Evolutionary conservation across 2,888 invertebrate species (phyloP).

Genomic region (Ophion costatus): DNA sequence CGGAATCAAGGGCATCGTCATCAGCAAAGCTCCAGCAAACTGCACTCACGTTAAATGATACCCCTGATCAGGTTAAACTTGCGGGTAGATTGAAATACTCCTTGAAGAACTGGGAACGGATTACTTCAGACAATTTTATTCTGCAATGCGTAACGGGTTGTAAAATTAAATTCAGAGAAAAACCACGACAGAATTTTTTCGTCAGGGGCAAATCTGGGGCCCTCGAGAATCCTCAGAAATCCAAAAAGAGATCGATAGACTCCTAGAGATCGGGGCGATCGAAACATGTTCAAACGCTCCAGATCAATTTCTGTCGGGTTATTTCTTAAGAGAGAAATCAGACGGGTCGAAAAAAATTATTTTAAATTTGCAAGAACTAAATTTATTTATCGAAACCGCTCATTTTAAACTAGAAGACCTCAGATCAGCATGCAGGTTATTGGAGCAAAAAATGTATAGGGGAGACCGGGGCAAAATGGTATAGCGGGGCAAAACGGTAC

Average conservation of each 20-base stretch:
- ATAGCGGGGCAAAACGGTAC: no score
- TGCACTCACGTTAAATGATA: conserved; percentile 2
- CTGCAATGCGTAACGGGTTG: conserved; percentile 10
- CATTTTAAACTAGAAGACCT: no score
- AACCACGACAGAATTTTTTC: background rate
- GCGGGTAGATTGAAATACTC: conserved; percentile 41
- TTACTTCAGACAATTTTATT: conserved; percentile 47
- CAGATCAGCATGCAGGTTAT: no score
- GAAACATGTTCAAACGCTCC: background rate
- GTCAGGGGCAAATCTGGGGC: background rate
- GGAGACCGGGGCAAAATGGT: no score
- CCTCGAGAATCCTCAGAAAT: conserved; percentile 11
- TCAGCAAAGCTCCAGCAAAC: conserved; percentile 28
- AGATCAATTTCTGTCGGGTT: conserved; percentile 1
- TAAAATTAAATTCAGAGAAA: conserved; percentile 10
- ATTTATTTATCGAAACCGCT: no score
- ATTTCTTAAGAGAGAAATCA: conserved; percentile 16
- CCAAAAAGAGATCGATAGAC: no score
- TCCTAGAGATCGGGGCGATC: no score
- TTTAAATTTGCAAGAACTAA: background rate
- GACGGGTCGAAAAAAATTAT: background rate
- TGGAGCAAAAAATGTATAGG: no score
- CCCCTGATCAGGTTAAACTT: conserved; percentile 27
- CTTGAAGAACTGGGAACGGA: conserved; percentile 35
- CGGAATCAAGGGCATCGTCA: conserved; percentile 18